Evolutionary conservation across 2,888 invertebrate genomes (phyloP).

Genomic region (Drosophila incognita): DNA sequence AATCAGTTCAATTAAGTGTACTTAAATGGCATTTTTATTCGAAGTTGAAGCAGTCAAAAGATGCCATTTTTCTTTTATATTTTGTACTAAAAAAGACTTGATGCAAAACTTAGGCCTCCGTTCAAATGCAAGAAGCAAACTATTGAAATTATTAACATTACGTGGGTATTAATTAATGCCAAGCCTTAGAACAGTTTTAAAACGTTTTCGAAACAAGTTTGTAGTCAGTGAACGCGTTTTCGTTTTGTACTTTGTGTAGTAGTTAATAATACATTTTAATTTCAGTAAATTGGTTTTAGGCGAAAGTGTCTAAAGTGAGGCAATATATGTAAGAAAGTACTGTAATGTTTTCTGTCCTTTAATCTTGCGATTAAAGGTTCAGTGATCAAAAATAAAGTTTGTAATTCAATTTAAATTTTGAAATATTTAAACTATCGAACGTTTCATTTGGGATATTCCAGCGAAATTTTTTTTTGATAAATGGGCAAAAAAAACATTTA

Average conservation of each 20-base stretch:
- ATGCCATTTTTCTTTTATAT: conserved; percentile 17
- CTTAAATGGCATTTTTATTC: conserved; percentile 20
- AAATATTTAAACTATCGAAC: background rate
- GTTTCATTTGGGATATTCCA: background rate
- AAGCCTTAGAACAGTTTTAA: conserved; percentile 63
- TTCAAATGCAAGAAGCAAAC: conserved; percentile 37
- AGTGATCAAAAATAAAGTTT: conserved; percentile 25
- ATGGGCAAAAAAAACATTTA: background rate
- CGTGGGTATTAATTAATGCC: conserved; percentile 12
- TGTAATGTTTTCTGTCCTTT: conserved; percentile 47
- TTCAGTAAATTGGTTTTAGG: conserved; percentile 40
- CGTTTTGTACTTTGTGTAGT: conserved; percentile 46
- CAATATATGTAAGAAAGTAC: conserved; percentile 46
- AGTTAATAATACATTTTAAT: conserved; percentile 37
- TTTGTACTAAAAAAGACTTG: conserved; percentile 40
- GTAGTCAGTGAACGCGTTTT: conserved; percentile 43
- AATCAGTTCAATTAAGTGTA: conserved; percentile 61
- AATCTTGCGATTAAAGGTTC: conserved; percentile 62
- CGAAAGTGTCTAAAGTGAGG: conserved; percentile 56
- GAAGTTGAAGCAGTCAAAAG: background rate
- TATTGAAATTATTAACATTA: conserved; percentile 52
- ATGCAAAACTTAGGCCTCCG: conserved; percentile 63
- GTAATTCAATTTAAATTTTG: background rate
- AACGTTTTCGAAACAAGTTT: conserved; percentile 38
- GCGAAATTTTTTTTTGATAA: background rate